A percentile compares a stretch with the other conserved stretches of the same genome.
phyloP scores from a whole-genome alignment of 1,140 invertebrate species.

The Mamestra configurata region DNA sequence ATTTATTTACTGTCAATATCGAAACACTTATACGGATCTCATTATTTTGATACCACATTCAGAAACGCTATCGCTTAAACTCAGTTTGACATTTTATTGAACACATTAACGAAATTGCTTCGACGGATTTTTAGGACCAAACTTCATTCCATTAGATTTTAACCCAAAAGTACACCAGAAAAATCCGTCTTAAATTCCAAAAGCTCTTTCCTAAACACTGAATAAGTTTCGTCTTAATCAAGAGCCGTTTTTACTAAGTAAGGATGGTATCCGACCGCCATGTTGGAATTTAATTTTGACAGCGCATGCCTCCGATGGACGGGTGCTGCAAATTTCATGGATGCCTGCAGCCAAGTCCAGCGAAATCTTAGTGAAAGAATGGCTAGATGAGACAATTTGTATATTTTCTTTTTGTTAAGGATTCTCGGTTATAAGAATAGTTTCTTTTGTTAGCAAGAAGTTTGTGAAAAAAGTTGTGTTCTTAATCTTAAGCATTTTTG shows the following conservation, averaged over 20 bases:
- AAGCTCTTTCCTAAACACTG: not conserved
- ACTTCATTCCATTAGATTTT: no score
- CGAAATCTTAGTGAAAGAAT: not conserved
- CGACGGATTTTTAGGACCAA: not conserved
- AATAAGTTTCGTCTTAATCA: not conserved
- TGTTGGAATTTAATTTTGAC: constrained; percentile 52
- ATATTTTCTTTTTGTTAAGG: constrained; percentile 3
- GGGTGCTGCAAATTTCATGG: constrained; percentile 60
- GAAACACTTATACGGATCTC: not conserved
- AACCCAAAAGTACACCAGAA: not conserved
- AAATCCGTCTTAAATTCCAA: not conserved
- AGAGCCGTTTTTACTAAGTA: constrained; percentile 12
- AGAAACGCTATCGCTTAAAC: not conserved
- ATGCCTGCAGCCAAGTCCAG: constrained; percentile 56
- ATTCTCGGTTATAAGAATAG: not conserved
- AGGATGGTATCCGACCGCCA: constrained; percentile 13
- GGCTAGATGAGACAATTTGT: constrained; percentile 24
- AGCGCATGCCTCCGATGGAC: constrained; percentile 46
- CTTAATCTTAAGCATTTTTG: not conserved
- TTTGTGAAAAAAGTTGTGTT: not conserved
- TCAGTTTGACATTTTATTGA: not conserved
- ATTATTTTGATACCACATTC: not conserved
- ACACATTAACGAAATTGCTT: no score
- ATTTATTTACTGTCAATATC: not conserved
- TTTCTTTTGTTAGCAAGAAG: not conserved